Evolutionary conservation across 1,140 invertebrate genomes (phyloP), one percentile per base, ranked within the genome.

Genomic region (Atta cephalotes): DNA sequence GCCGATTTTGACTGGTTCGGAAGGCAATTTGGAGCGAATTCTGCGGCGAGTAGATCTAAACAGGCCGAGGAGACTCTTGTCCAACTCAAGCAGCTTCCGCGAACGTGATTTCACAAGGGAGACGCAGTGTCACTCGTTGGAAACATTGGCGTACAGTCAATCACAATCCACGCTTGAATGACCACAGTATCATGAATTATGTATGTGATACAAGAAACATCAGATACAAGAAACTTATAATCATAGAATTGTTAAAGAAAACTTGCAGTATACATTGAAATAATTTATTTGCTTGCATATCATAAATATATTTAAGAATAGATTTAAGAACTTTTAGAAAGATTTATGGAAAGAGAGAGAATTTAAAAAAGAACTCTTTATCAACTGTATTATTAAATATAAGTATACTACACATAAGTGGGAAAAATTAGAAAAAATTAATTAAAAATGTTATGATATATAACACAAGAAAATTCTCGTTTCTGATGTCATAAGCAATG

Each of bases 11-110:
- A 70, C 84, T 1, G 81, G 87, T 18, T 77, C 88, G 7, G 92
- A 93, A 1, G 85, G 85, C 74, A 72, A 89, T 18, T 74, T 94
- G 9, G 62, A 79, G 0, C 74, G 87, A 35, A 92, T 94, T 28
- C 60, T 94, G 35, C 89, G 91, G 53, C 89, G 90, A n/a, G 89
- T 89, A 25, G 90, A 93, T 7, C 6, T 89, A 12, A 89, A 88
- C 53, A 70, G 78, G 12, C 87, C 86, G 14, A 88, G 90, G 56
- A 87, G 86, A 56, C 65, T 90, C 5, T 16, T 90, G 0, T 84
- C 78, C 2, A n/a, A 7, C 31, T 65, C 86, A 9, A 77, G 31
- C 10, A 90, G 53, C n/a, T 90, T 81, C 28, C 85, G 79, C 7
- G 89, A 90, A 2, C 78, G 35, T 4, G 70, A 56, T 63, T 79